Conservation (phyloP, 1,140 invertebrate genomes). For the Hypsibius dujardini region DNA sequence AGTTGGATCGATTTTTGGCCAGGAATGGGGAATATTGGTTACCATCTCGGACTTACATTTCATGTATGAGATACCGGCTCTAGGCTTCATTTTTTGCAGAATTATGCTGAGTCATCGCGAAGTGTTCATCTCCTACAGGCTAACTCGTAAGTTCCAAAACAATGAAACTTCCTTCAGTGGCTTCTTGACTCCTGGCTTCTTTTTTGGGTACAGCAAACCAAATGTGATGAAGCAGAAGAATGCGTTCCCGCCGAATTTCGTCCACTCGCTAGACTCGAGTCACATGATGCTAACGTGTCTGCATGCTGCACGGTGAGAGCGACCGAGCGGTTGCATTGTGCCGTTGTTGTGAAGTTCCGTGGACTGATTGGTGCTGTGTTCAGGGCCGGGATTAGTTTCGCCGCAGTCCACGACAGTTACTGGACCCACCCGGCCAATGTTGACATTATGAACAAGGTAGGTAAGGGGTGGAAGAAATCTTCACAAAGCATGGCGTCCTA, state of each 20-base stretch:
- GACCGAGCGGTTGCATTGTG: slow-evolving; percentile 12
- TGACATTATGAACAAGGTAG: slow-evolving; percentile 69
- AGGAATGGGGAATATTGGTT: too few relatives aligned
- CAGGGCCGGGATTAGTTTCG: slow-evolving; percentile 63
- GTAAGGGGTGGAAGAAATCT: slow-evolving; percentile 14
- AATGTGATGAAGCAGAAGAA: slow-evolving; percentile 84
- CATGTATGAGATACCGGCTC: too few relatives aligned
- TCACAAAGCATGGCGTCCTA: slow-evolving; percentile 20
- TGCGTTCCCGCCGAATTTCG: slow-evolving; percentile 95
- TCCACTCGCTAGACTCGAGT: slow-evolving; percentile 90
- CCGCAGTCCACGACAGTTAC: slow-evolving; percentile 95
- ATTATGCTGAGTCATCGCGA: too few relatives aligned
- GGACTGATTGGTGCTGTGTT: too few relatives aligned
- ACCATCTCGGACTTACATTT: too few relatives aligned
- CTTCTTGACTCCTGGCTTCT: too few relatives aligned
- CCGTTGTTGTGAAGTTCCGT: slow-evolving; percentile 1
- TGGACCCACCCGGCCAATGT: slow-evolving; percentile 89
- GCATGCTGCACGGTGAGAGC: slow-evolving; percentile 46
- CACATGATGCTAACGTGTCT: slow-evolving; percentile 99
- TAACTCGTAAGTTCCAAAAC: too few relatives aligned
- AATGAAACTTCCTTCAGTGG: too few relatives aligned
- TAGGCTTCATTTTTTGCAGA: too few relatives aligned
- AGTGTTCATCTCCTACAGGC: too few relatives aligned
- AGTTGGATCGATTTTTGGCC: too few relatives aligned
- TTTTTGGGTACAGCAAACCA: slow-evolving; percentile 45